phyloP scores from a whole-genome alignment of 2,888 invertebrate genomes.

The Dascillus cervinus region DNA sequence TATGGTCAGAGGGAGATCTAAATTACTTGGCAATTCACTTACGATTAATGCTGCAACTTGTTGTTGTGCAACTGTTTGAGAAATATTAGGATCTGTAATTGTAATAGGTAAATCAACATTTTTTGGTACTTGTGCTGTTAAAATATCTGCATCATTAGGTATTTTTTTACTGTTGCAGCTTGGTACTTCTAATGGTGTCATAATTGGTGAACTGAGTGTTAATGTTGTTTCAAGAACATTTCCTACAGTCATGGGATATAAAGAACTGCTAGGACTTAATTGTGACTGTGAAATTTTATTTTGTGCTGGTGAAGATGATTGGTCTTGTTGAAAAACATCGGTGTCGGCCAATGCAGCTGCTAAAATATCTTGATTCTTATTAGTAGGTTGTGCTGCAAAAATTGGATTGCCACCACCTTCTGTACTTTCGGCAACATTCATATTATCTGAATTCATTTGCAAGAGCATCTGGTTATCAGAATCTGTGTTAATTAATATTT shows the following conservation, averaged over 20 bases:
- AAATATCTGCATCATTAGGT: slow-evolving; percentile 34
- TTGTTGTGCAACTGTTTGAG: slow-evolving; percentile 44
- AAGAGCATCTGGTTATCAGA: slow-evolving; percentile 33
- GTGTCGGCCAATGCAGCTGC: slow-evolving; percentile 70
- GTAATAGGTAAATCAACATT: slow-evolving; percentile 69
- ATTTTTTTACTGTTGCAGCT: slow-evolving; percentile 42
- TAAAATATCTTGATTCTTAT: slow-evolving; percentile 62
- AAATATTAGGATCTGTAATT: slow-evolving; percentile 67
- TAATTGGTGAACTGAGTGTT: slow-evolving; percentile 69
- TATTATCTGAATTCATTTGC: slow-evolving; percentile 22
- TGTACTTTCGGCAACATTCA: slow-evolving; percentile 20
- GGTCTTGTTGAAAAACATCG: slow-evolving; percentile 59
- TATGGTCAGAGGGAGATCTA: slow-evolving; percentile 65
- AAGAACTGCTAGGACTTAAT: slow-evolving; percentile 52
- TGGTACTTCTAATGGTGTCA: slow-evolving; percentile 73
- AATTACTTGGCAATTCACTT: slow-evolving; percentile 30
- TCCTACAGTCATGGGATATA: slow-evolving; percentile 50
- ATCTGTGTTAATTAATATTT: slow-evolving; percentile 41
- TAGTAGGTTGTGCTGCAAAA: slow-evolving; percentile 30
- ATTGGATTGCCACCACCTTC: slow-evolving; percentile 33
- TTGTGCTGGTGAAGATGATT: slow-evolving; percentile 29
- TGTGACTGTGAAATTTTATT: slow-evolving; percentile 46
- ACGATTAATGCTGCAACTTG: slow-evolving; percentile 32
- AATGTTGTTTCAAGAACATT: slow-evolving; percentile 70
- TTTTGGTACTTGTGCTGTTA: slow-evolving; percentile 48